These are phyloP conservation scores for Leontocebus nigricollis DNA, from an alignment of 2,797 vertebrate species.

Conservation along the genomic window DNA sequence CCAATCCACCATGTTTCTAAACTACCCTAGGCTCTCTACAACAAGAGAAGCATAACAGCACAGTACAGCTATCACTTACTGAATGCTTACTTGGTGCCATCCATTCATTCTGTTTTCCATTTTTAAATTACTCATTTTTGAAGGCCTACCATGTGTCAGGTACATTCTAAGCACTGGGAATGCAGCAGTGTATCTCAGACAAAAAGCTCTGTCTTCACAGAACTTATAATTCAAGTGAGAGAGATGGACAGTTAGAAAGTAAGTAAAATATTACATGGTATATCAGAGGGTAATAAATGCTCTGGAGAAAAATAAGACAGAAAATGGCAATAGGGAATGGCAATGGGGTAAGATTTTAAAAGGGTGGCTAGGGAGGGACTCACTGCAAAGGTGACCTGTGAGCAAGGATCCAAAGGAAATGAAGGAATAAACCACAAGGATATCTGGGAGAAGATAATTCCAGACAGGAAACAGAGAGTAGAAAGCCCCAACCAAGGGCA, in stretches of 20 bases:
- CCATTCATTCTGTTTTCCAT: background rate
- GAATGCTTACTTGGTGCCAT: background rate
- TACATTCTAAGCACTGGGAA: background rate
- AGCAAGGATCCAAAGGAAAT: background rate
- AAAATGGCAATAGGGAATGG: background rate
- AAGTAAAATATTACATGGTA: background rate
- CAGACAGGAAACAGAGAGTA: background rate
- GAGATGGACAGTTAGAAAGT: background rate
- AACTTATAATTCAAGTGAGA: background rate
- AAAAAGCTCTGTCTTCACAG: background rate
- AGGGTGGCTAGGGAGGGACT: background rate
- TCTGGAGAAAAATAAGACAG: background rate
- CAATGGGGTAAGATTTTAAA: background rate
- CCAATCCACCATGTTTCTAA: background rate
- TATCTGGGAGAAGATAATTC: background rate
- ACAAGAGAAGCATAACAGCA: background rate
- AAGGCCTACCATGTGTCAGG: background rate
- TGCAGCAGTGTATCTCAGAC: background rate
- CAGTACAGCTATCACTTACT: background rate
- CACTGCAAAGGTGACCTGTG: background rate
- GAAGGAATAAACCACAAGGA: background rate
- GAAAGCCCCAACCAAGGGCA: background rate
- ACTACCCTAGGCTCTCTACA: background rate
- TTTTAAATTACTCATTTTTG: background rate
- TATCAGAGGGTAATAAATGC: background rate